Base-by-base conservation (phyloP, 2,888 invertebrate species). In the Deladenus siricidicola region DNA sequence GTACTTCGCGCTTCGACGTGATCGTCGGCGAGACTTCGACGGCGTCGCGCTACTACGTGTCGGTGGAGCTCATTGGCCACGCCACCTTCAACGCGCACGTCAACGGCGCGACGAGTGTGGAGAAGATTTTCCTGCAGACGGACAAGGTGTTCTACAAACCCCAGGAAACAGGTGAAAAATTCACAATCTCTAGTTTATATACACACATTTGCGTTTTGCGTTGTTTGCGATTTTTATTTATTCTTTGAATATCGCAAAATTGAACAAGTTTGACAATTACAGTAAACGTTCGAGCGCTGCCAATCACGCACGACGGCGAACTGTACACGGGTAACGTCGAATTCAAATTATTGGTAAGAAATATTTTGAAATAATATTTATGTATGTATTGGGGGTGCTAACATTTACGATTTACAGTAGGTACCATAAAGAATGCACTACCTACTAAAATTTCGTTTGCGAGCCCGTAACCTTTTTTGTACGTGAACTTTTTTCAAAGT, bases 101-200 rank as follows among this genome's bases (percentile, higher is more conserved):
- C 10, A 45, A 51, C 6, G 69, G 72, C 19, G 59, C 66, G 3
- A 67, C 73, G 0, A 70, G 73, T 62, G 17, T 75, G 4, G 61
- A 63, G 26, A 61, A 63, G n/a, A 63, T 75, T 34, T 69, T 70
- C 52, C 58, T 75, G n/a, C 70, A 70, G 55, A 72, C 70, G 1
- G 71, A 72, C 53, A 75, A 74, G 61, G 56, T 61, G 17, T 63
- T 73, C 55, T 75, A 75, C 62, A 64, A 68, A 50, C 66, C 68
- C 19, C 68, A 66, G 1, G 73, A 75, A 58, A 67, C 43, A 6
- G 69, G 74, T 74, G 14, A 26, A n/a, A n/a, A n/a, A n/a, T n/a
- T n/a, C n/a, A n/a, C 55, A 14, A 23, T 44, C 10, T 26, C 26
- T 19, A 44, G 30, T 47, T 54, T 29, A 8, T 4, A 30, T 57